phyloP scores from a whole-genome alignment of 2,113 vertebrate genomes.

The Rhinoptilus africanus region DNA sequence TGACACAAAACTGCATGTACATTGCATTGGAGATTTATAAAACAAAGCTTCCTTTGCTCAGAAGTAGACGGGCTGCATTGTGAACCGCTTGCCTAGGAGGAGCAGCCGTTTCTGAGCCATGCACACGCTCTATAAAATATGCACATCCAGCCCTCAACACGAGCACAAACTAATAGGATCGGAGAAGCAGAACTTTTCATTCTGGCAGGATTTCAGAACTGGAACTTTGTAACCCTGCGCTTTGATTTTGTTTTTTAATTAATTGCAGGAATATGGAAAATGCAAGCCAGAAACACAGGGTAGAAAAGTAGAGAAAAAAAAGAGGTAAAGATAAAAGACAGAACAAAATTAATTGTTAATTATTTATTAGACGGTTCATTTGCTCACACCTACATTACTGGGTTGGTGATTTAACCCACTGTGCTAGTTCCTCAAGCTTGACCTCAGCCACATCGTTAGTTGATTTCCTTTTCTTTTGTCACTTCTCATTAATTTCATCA shows the following conservation, averaged over 20 bases:
- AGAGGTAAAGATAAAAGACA: constrained; percentile 65
- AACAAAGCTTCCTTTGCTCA: constrained; percentile 60
- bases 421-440: constrained; percentile 36
- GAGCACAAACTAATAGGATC: not conserved
- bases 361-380: constrained; percentile 73
- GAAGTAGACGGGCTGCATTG: constrained; percentile 24
- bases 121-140: constrained; percentile 42
- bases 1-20: constrained; percentile 66
- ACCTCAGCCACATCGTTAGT: constrained; percentile 26
- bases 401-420: constrained; percentile 59
- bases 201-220: constrained; percentile 38
- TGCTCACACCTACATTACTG: constrained; percentile 65
- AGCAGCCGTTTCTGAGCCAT: not conserved
- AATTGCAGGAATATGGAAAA: constrained; percentile 59
- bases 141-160: constrained; percentile 46
- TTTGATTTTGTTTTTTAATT: constrained; percentile 73
- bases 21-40: constrained; percentile 70
- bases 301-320: constrained; percentile 16
- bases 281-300: constrained; percentile 47
- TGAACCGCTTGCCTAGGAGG: not conserved
- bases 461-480: constrained; percentile 43
- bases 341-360: constrained; percentile 72
- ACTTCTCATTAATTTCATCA: constrained; percentile 63
- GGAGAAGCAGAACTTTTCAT: constrained; percentile 49
- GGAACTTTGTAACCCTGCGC: constrained; percentile 47